These are phyloP conservation scores for Melanocharis versteri DNA, from an alignment of 2,113 vertebrate genomes.

Conservation along the genomic window DNA sequence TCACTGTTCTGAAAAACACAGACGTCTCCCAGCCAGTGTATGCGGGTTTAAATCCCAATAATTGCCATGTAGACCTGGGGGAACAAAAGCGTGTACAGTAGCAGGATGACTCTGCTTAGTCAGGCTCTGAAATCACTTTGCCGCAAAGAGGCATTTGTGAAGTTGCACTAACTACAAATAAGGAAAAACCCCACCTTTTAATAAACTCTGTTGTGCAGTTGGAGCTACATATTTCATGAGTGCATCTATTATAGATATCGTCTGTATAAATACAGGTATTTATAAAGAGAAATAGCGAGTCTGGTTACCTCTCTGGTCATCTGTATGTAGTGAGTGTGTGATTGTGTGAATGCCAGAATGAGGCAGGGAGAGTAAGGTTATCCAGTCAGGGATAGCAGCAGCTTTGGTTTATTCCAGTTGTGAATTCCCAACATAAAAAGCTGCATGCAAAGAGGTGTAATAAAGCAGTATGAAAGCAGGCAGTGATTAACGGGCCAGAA, in stretches of 20 bases:
- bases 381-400: neutral
- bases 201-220: neutral
- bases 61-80: neutral
- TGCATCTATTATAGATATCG: neutral
- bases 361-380: neutral
- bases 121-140: neutral
- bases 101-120: neutral
- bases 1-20: neutral
- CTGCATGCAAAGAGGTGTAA: neutral
- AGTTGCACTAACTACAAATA: neutral
- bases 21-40: neutral
- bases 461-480: conserved; percentile 58
- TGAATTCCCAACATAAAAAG: conserved; percentile 11
- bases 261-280: neutral
- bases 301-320: neutral
- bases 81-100: neutral
- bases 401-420: conserved; percentile 14
- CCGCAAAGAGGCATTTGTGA: neutral
- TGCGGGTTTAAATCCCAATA: neutral
- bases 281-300: neutral
- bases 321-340: neutral
- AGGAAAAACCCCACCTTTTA: neutral
- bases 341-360: neutral
- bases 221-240: neutral
- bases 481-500: conserved; percentile 60